These are phyloP conservation scores for Microctonus aethiopoides DNA, from an alignment of 2,888 invertebrate genomes.

Conservation along the genomic window DNA sequence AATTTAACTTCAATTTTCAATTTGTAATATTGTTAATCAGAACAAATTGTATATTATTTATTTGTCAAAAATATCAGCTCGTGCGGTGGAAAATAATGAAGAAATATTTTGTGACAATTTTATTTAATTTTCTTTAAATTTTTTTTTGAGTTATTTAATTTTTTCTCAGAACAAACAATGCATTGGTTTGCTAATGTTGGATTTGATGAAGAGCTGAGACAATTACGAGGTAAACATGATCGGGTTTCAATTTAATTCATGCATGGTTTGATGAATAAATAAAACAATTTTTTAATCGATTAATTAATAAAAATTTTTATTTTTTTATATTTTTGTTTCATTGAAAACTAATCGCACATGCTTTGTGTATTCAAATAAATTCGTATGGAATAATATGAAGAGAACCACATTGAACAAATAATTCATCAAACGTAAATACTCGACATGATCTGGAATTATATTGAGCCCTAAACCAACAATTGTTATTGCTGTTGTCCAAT, in stretches of 20 bases:
- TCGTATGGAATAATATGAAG: neutral
- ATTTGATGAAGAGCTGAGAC: conserved; percentile 53
- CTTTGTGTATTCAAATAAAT: no score
- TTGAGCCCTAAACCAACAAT: neutral
- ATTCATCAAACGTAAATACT: neutral
- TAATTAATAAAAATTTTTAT: neutral
- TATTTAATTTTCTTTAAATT: conserved; percentile 40
- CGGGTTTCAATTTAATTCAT: neutral
- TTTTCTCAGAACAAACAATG: conserved; percentile 62
- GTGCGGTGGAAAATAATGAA: neutral
- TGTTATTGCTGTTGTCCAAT: no score
- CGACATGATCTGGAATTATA: neutral
- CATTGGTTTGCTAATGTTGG: conserved; percentile 66
- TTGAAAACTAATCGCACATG: no score
- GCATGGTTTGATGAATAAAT: neutral
- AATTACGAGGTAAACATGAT: conserved; percentile 57
- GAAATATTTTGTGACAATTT: conserved; percentile 32
- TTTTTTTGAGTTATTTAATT: no score
- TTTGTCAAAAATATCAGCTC: no score
- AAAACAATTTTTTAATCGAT: neutral
- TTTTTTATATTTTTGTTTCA: neutral
- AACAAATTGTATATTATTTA: neutral
- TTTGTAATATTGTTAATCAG: neutral
- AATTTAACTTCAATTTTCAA: neutral
- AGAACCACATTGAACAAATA: neutral